phyloP scores from a whole-genome alignment of 2,888 invertebrate species.

The Volucella bombylans region DNA sequence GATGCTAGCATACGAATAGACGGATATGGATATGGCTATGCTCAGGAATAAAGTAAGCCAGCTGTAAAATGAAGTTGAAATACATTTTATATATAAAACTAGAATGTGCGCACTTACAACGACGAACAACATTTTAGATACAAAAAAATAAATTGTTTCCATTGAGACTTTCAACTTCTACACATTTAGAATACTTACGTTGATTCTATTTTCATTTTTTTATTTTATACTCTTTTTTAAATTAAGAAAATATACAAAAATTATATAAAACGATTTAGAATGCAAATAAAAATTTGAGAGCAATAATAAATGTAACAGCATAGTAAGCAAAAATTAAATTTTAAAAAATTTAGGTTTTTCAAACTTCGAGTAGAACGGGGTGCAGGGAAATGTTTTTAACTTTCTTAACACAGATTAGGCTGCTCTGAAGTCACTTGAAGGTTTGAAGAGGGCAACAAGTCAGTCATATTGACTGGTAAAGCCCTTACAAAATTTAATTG shows the following conservation, averaged over 20 bases:
- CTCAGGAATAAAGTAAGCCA: slow-evolving; percentile 8
- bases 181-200: slow-evolving; percentile 55
- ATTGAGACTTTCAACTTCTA: slow-evolving; percentile 25
- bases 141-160: slow-evolving; percentile 23
- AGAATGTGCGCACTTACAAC: slow-evolving; percentile 36
- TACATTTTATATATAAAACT: slow-evolving; percentile 16
- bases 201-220: slow-evolving; percentile 21
- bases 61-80: slow-evolving; percentile 9
- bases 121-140: slow-evolving; percentile 16
- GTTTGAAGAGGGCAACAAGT: too few species aligned
- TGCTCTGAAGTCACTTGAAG: too few species aligned
- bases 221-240: neutral
- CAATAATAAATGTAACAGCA: too few species aligned
- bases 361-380: too few species aligned
- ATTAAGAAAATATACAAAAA: neutral
- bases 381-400: too few species aligned
- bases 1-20: neutral
- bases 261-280: neutral
- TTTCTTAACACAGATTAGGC: too few species aligned
- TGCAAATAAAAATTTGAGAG: neutral
- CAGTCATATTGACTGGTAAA: too few species aligned
- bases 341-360: too few species aligned
- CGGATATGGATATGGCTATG: slow-evolving; percentile 29
- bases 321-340: too few species aligned
- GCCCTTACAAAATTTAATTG: too few species aligned